phyloP scores from a whole-genome alignment of 2,797 vertebrate species.

The Sebastiscus tertius region DNA sequence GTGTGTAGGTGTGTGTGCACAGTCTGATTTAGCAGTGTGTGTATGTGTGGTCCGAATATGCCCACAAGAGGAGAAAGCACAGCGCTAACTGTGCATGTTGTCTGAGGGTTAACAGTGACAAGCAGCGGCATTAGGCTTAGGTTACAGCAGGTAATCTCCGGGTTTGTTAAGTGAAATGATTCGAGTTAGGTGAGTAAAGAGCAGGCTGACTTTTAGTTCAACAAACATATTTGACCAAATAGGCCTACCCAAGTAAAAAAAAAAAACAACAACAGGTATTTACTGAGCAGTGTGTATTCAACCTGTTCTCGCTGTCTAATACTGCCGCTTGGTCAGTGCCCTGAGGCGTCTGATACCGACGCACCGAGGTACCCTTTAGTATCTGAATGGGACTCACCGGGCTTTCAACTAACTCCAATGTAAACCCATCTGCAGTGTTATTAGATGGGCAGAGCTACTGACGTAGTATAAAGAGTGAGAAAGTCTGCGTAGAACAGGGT shows the following conservation, averaged over 20 bases:
- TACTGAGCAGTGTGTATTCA: no score
- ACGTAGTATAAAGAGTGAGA: no score
- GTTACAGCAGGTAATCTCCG: constrained; percentile 23
- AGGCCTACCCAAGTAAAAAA: not conserved
- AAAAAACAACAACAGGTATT: not conserved
- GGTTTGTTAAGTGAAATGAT: not conserved
- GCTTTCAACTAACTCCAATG: no score
- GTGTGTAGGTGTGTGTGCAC: not conserved
- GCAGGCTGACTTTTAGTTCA: not conserved
- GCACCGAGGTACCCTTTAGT: no score
- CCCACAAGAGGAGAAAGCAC: constrained; percentile 20
- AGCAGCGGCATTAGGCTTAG: not conserved
- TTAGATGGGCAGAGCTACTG: no score
- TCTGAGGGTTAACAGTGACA: constrained; percentile 1
- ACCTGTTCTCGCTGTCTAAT: no score
- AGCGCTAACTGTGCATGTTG: constrained; percentile 5
- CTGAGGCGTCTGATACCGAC: no score
- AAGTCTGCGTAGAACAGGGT: no score
- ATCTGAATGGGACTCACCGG: no score
- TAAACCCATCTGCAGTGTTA: no score
- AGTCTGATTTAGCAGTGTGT: not conserved
- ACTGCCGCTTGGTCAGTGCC: no score
- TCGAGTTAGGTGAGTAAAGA: not conserved
- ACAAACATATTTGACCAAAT: not conserved
- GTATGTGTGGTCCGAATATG: constrained; percentile 16